Evolutionary conservation across 37 sponge, comb jelly and placozoan genomes (phyloP).

Genomic region (Spongilla lacustris): DNA sequence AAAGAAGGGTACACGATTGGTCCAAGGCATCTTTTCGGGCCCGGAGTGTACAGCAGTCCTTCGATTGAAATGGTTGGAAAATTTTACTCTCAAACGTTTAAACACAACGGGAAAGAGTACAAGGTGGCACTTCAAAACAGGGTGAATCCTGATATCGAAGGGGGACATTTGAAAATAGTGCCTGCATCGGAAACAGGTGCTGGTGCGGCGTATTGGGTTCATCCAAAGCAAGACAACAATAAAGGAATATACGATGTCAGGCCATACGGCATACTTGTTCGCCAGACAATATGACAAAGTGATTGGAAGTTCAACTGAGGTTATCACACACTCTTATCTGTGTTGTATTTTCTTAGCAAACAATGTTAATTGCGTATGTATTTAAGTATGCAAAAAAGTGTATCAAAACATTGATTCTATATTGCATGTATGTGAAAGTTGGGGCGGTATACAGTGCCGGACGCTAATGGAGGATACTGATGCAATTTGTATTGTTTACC

Average conservation of each 20-base stretch:
- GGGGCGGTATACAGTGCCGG: no score
- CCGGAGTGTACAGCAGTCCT: constrained; percentile 42
- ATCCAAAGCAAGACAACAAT: constrained; percentile 22
- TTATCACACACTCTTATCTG: no score
- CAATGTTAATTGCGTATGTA: no score
- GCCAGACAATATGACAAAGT: no score
- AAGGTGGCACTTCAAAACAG: constrained; percentile 27
- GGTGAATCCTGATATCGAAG: constrained; percentile 27
- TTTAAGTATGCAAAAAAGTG: no score
- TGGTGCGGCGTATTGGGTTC: constrained; percentile 42
- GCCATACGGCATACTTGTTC: constrained; percentile 36
- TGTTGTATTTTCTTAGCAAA: no score
- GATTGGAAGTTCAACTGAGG: no score
- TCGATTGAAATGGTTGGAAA: not conserved
- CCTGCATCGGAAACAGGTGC: constrained; percentile 7
- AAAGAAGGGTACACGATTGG: constrained; percentile 15
- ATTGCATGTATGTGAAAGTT: no score
- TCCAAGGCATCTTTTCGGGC: not conserved
- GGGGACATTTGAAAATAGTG: constrained; percentile 5
- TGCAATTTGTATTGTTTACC: no score
- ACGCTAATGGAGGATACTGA: no score
- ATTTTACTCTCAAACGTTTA: constrained; percentile 4
- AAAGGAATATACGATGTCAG: constrained; percentile 28
- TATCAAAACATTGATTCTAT: no score
- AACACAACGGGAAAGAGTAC: constrained; percentile 17